Evolutionary conservation across 2,113 vertebrate species (phyloP), one percentile per base, ranked within the genome.

Genomic region (Triplophysa siluroides): DNA sequence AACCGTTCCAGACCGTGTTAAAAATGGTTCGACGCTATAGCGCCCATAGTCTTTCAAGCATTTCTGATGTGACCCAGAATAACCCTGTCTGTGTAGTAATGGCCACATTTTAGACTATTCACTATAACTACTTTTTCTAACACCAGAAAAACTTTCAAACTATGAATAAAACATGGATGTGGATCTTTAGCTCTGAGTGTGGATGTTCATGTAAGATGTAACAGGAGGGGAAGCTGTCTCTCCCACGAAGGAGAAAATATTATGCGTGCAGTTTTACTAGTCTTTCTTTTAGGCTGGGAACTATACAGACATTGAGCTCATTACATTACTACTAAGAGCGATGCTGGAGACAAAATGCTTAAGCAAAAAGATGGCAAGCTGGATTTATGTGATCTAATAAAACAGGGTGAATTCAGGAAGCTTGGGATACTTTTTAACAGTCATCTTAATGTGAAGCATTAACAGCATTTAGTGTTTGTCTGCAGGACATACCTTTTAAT

Each of bases 81-180:
- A 19, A 54, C 16, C 14, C 50, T 54, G 50, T 52, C 50, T 52
- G 50, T 58, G n/a, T 58, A 58, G 19, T 58, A 58, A 58, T 8
- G 2, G 19, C 1, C 2, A 21, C 54, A 58, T 54, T 72, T 65
- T 19, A 50, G 60, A 29, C 47, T 26, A 45, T 26, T 56, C 33
- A 43, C 18, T 68, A 65, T 33, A 63, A 71, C 47, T 10, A 29
- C 29, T 43, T 56, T 50, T 78, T 23, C 54, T 60, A n/a, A n/a
- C n/a, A n/a, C n/a, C n/a, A n/a, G n/a, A n/a, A n/a, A n/a, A n/a
- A n/a, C n/a, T n/a, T n/a, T n/a, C 65, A 45, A 58, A 45, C 68
- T 52, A 29, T 77, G 24, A 80, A 77, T 64, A 66, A 60, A 75
- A 65, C 58, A 72, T 52, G 43, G 4, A 7, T n/a, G 18, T 38